phyloP scores from a whole-genome alignment of 2,888 invertebrate genomes.

The Sycophila texana region DNA sequence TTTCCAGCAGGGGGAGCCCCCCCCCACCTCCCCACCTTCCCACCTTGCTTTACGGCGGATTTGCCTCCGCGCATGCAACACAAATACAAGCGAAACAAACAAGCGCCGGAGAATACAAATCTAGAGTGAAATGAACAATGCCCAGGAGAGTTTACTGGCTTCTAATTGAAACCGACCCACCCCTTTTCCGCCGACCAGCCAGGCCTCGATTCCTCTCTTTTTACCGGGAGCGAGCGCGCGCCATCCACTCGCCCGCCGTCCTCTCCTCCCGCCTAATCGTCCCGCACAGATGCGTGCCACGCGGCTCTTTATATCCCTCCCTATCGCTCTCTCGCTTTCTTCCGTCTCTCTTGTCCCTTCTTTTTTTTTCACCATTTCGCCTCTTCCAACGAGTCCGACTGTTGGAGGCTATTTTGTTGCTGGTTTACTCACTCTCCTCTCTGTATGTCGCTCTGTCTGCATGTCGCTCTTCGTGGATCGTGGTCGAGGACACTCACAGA shows the following conservation, averaged over 20 bases:
- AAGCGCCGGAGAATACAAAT: slow-evolving; percentile 71
- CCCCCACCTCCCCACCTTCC: slow-evolving; percentile 22
- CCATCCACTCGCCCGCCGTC: not conserved
- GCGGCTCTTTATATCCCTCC: slow-evolving; percentile 48
- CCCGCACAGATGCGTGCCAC: slow-evolving; percentile 72
- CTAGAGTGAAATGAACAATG: slow-evolving; percentile 75
- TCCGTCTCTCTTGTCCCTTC: slow-evolving; percentile 13
- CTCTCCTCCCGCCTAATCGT: slow-evolving; percentile 67
- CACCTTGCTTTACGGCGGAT: slow-evolving; percentile 14
- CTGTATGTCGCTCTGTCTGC: not conserved
- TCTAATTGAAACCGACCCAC: slow-evolving; percentile 74
- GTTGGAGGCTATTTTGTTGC: slow-evolving; percentile 28
- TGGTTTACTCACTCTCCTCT: no score
- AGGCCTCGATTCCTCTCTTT: slow-evolving; percentile 57
- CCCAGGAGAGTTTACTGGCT: slow-evolving; percentile 74
- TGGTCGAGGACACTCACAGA: not conserved
- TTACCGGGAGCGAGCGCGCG: no score
- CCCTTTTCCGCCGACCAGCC: slow-evolving; percentile 49
- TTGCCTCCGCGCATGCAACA: slow-evolving; percentile 58
- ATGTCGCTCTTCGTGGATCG: no score
- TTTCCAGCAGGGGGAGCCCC: not conserved
- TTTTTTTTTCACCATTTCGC: not conserved
- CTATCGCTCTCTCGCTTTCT: slow-evolving; percentile 7
- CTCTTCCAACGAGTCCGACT: not conserved
- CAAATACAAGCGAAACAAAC: slow-evolving; percentile 66